phyloP scores from a whole-genome alignment of 2,113 vertebrate genomes.

The Psittacula cyanocephala region DNA sequence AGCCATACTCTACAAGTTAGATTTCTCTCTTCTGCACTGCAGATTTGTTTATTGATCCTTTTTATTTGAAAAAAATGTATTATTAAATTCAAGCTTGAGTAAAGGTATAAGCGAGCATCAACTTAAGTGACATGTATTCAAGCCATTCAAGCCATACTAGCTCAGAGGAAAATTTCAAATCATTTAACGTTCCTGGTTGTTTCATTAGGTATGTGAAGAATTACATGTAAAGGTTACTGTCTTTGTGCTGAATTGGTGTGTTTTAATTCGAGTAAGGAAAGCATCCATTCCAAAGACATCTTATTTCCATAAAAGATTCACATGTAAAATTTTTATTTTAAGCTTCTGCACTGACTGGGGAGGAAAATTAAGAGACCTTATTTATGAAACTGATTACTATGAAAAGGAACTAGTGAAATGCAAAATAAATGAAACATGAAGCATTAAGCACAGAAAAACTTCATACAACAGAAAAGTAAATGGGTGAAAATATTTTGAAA shows the following conservation, averaged over 20 bases:
- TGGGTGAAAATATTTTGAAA: neutral
- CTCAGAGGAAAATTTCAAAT: neutral
- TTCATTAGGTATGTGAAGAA: neutral
- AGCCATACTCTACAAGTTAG: neutral
- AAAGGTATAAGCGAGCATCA: neutral
- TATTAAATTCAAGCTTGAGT: neutral
- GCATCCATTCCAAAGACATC: neutral
- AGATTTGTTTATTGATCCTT: neutral
- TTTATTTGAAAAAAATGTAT: neutral
- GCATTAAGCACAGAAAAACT: neutral
- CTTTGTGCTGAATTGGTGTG: neutral
- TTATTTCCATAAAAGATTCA: neutral
- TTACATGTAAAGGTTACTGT: neutral
- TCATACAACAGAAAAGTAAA: neutral
- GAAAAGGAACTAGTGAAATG: neutral
- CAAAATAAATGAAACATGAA: neutral
- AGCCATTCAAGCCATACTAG: neutral
- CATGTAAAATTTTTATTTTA: neutral
- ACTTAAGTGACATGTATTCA: neutral
- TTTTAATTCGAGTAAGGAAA: neutral
- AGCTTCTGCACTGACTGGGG: neutral
- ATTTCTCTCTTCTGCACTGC: neutral
- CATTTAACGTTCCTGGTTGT: neutral
- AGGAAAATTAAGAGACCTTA: neutral
- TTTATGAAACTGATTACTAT: neutral